Evolutionary conservation across 2,797 vertebrate genomes (phyloP), one percentile per base, ranked within the genome.

Genomic region (Cyclura pinguis): DNA sequence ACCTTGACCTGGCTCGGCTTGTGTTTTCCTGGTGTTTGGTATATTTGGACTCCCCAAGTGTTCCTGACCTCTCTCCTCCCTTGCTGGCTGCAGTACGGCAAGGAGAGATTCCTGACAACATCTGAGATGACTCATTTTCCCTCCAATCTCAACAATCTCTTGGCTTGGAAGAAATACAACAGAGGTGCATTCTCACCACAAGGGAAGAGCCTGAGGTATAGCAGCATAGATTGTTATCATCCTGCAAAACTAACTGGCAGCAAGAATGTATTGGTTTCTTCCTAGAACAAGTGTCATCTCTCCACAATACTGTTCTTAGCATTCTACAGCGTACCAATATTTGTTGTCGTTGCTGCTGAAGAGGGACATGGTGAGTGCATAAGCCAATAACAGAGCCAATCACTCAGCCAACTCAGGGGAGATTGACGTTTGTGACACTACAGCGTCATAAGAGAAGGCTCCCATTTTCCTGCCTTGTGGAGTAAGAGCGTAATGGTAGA

Each of bases 361-460:
- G 14, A 77, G 59, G 1, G 35, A 27, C n/a, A 38, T 22, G 59
- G 72, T 18, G 6, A 14, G 1, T 0, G 2, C 2, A 80, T n/a
- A 32, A 64, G 35, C 10, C 64, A 1, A 13, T 76, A 90, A 24
- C 62, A 88, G 74, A 47, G 47, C 42, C 86, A 27, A 0, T 50
- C 89, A 84, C 87, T 82, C 62, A 22, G 24, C 22, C 67, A 74
- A 13, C 38, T n/a, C 67, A 55, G 88, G 72, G 89, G 88, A n/a
- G 85, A 88, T 83, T 85, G 88, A 94, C 87, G 72, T 88, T 88
- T 89, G 32, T 2, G 55, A 86, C 84, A 89, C 85, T 57, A 62
- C 62, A 89, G 84, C 93, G 32, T 73, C 62, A 83, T 47, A 91
- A 93, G 90, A 81, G 89, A 93, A 95, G 92, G 93, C 50, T 95